phyloP scores from a whole-genome alignment of 2,113 vertebrate species.

The Nesogale talazaci region DNA sequence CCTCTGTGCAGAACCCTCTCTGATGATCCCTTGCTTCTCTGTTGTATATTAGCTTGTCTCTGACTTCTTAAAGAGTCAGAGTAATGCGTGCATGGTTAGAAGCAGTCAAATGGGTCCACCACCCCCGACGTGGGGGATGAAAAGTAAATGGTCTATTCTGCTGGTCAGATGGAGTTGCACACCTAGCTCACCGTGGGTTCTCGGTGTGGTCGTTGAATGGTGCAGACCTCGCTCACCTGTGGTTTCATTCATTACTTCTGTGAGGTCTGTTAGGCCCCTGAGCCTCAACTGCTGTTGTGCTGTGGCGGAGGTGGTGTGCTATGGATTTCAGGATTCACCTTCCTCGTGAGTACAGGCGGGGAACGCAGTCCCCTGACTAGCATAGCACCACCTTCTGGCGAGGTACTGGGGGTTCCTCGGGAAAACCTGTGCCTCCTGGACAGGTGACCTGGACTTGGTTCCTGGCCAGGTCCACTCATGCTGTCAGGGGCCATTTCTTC shows the following conservation, averaged over 20 bases:
- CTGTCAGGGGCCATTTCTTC: no score
- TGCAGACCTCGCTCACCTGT: not conserved
- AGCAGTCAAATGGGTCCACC: not conserved
- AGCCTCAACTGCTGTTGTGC: not conserved
- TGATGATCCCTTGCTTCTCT: no score
- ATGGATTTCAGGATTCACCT: not conserved
- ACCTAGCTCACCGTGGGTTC: not conserved
- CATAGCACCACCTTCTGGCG: not conserved
- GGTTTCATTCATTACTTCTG: not conserved
- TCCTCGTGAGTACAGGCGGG: rapidly evolving
- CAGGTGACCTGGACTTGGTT: not conserved
- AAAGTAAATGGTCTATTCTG: not conserved
- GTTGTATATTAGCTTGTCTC: no score
- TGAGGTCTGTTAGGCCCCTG: not conserved
- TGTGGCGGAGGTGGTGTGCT: not conserved
- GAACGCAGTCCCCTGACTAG: not conserved
- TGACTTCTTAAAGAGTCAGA: not conserved
- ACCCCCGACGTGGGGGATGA: rapidly evolving
- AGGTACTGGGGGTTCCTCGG: not conserved
- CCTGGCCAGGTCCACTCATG: not conserved
- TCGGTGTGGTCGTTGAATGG: rapidly evolving
- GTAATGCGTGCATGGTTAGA: not conserved
- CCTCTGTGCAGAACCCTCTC: no score
- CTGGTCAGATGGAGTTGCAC: not conserved
- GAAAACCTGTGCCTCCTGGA: not conserved